Evolutionary conservation across 1,140 invertebrate species (phyloP), one percentile per base, ranked within the genome.

Genomic region (Drosophila ironensis): DNA sequence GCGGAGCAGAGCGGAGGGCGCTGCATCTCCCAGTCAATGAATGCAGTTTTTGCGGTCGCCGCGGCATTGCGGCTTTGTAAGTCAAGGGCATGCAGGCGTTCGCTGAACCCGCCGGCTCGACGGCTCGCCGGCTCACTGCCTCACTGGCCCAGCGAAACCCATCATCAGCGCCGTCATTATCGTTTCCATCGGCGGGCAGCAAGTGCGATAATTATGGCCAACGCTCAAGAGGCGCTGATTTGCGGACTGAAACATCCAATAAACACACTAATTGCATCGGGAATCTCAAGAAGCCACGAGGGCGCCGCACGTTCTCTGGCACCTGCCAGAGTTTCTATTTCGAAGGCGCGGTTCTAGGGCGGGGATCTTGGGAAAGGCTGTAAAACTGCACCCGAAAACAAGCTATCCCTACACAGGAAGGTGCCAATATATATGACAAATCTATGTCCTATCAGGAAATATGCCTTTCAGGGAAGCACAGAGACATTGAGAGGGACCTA

Each of bases 11-110:
- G 4, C 16, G 14, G 14, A 6, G 33, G 33, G 6, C 22, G 4
- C 19, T 24, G 52, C 56, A 33, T 60, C 56, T 57, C 25, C 25
- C n/a, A 50, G 47, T 38, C 47, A 24, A 33, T 54, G 40, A 45
- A 54, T 54, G 40, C 51, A 24, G 27, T 47, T 35, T 46, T 63
- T 77, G 74, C 54, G 56, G 68, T 77, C 68, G 72, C 45, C 66
- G 74, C 73, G 72, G 47, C 66, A 35, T 52, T 50, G 72, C 53
- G 74, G 74, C 68, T 72, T 77, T 77, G 40, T 77, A 57, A 77
- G 74, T 77, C 74, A 77, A 61, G 74, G 74, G 11, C 74, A 40
- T 2, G 19, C 40, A 63, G 53, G 70, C 72, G 72, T 76, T 48
- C 44, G 12, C 6, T 47, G 59, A 63, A 63, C 59, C 35, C 40